These are phyloP conservation scores for Sebastes nivosus DNA, from an alignment of 2,797 vertebrate genomes.

Conservation along the genomic window DNA sequence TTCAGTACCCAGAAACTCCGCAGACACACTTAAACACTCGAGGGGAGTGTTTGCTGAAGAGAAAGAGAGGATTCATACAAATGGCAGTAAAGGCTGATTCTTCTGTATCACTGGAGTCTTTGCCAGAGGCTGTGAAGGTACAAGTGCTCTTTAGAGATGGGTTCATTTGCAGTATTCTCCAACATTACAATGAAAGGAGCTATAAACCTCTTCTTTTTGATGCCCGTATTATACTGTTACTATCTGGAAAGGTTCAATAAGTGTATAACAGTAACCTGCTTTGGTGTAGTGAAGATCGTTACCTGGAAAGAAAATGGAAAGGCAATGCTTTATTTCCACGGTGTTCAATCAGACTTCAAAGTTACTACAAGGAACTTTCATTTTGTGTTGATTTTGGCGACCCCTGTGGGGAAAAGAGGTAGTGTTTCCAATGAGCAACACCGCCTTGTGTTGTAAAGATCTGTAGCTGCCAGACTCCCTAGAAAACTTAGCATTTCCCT, in stretches of 20 bases:
- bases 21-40: background rate
- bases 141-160: constrained; percentile 10
- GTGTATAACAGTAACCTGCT: background rate
- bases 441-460: too few species aligned
- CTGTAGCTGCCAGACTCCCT: too few species aligned
- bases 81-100: constrained; percentile 15
- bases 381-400: too few species aligned
- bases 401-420: too few species aligned
- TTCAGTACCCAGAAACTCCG: background rate
- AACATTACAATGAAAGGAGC: background rate
- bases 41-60: background rate
- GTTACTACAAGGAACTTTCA: too few species aligned
- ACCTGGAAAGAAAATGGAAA: too few species aligned
- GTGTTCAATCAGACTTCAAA: too few species aligned
- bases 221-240: background rate
- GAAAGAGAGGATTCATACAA: background rate
- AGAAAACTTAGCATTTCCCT: too few species aligned
- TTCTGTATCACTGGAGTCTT: constrained; percentile 16
- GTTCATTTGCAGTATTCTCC: constrained; percentile 1
- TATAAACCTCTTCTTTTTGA: background rate
- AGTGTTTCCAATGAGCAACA: too few species aligned
- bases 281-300: too few species aligned
- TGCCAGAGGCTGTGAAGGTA: constrained; percentile 12
- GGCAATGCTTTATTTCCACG: too few species aligned
- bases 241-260: background rate